phyloP scores from a whole-genome alignment of 1,140 invertebrate genomes.

The Archivesica marissinica region DNA sequence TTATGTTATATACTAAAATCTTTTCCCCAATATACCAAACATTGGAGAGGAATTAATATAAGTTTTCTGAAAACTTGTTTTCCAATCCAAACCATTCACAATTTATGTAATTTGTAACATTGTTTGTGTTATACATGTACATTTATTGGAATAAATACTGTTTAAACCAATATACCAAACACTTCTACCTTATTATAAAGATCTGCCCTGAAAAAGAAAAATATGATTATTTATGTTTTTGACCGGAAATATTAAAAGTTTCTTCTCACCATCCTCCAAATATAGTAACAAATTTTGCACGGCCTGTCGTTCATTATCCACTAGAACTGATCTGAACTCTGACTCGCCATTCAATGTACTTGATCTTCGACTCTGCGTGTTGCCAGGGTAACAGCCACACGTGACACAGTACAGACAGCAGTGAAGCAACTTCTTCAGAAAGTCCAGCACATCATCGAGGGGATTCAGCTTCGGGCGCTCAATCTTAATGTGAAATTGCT shows the following conservation, averaged over 20 bases:
- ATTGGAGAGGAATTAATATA: no score
- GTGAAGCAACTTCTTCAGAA: slow-evolving; percentile 58
- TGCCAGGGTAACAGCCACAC: slow-evolving; percentile 68
- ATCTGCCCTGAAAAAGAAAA: no score
- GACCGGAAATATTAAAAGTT: neutral
- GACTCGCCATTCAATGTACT: slow-evolving; percentile 56
- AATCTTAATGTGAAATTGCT: slow-evolving; percentile 66
- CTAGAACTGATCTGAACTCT: slow-evolving; percentile 60
- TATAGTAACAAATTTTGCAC: slow-evolving; percentile 70
- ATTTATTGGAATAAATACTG: no score
- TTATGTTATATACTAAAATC: no score
- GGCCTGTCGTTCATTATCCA: slow-evolving; percentile 69
- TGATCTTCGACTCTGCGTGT: slow-evolving; percentile 15
- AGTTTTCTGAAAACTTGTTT: no score
- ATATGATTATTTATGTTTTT: no score
- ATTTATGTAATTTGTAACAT: no score
- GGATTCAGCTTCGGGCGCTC: slow-evolving; percentile 62
- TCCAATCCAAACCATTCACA: no score
- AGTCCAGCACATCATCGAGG: slow-evolving; percentile 58
- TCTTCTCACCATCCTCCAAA: slow-evolving; percentile 68
- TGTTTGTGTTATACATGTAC: no score
- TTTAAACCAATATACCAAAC: no score
- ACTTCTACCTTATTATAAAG: no score
- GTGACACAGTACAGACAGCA: slow-evolving; percentile 66
- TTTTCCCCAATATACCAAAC: no score